Conservation (phyloP, 1,140 invertebrate species). For the Drosophila nannoptera region DNA sequence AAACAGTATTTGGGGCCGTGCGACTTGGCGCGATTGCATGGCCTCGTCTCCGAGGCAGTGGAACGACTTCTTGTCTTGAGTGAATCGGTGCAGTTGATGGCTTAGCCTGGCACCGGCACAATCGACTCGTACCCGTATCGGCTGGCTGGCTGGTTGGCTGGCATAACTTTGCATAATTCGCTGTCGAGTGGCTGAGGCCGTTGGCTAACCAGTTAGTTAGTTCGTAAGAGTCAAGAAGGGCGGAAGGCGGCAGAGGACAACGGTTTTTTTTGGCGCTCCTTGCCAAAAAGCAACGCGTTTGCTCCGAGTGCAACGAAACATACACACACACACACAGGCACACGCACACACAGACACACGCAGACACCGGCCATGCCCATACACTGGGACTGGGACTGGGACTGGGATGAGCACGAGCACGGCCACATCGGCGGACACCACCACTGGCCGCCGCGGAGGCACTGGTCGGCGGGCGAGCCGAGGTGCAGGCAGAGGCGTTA, state of each 20-base stretch:
- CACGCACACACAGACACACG: neutral
- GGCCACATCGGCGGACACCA: conserved; percentile 47
- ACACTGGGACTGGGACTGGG: conserved; percentile 76
- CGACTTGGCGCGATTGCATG: conserved; percentile 5
- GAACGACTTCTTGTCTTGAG: conserved; percentile 25
- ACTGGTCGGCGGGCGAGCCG: conserved; percentile 64
- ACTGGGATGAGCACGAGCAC: conserved; percentile 68
- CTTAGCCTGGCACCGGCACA: conserved; percentile 38
- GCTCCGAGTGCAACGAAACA: conserved; percentile 70
- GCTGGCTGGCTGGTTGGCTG: too few relatives aligned
- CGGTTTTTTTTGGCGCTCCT: conserved; percentile 71
- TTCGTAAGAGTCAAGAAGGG: conserved; percentile 68
- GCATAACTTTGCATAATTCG: conserved; percentile 34
- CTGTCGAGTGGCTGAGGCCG: conserved; percentile 13
- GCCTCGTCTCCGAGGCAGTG: conserved; percentile 27
- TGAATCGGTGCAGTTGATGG: conserved; percentile 39
- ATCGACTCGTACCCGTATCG: conserved; percentile 4
- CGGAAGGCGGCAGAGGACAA: conserved; percentile 63
- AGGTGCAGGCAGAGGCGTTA: conserved; percentile 68
- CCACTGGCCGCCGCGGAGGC: conserved; percentile 55
- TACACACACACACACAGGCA: neutral
- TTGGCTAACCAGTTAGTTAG: conserved; percentile 43
- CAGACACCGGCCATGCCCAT: conserved; percentile 53
- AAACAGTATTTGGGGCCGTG: conserved; percentile 44
- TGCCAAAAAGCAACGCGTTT: conserved; percentile 76